Base-by-base conservation (phyloP, 1,140 invertebrate species). In the Rhizoglyphus robini region DNA sequence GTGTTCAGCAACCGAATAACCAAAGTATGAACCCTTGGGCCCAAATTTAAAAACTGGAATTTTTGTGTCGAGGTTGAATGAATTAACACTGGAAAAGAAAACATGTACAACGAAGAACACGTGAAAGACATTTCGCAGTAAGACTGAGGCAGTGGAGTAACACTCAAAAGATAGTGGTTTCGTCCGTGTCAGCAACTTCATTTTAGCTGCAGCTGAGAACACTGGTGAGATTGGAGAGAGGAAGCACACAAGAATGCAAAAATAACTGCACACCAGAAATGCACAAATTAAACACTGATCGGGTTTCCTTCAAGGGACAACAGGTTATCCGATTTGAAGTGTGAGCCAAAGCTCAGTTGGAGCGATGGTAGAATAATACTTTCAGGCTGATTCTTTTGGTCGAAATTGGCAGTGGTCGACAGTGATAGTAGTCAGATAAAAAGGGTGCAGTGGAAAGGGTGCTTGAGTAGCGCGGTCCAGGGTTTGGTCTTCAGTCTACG, bases 1-100 rank as follows among this genome's bases (percentile, higher is more conserved):
- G 75, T 92, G 89, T 76, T 90, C 83, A 51, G 89, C 88, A 18
- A 92, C 84, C 36, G 88, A 89, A 79, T 85, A 92, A 76, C 89
- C 89, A 77, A 92, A 93, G 78, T 89, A 90, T 48, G 87, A 86
- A 38, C 81, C 83, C 29, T 70, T 68, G 18, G 71, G 69, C 69
- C 87, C 88, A 62, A 79, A 75, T 78, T 90, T 90, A 71, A 90
- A 82, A 72, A 91, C 79, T 72, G 89, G 87, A 76, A 91, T 83
- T 74, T 85, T 81, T 57, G 85, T 79, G 75, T 92, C 89, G 71
- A 92, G 80, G 79, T 92, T 93, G 77, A 91, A 91, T 27, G 68
- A 20, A 11, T 41, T 8, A 18, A 41, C 36, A 41, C 8, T 41
- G 36, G 18, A 11, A 18, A 41, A 18, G 18, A 41, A 41, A 18